Evolutionary conservation across 2,888 invertebrate genomes (phyloP), one percentile per base, ranked within the genome.

Genomic region (Sesia bembeciformis): DNA sequence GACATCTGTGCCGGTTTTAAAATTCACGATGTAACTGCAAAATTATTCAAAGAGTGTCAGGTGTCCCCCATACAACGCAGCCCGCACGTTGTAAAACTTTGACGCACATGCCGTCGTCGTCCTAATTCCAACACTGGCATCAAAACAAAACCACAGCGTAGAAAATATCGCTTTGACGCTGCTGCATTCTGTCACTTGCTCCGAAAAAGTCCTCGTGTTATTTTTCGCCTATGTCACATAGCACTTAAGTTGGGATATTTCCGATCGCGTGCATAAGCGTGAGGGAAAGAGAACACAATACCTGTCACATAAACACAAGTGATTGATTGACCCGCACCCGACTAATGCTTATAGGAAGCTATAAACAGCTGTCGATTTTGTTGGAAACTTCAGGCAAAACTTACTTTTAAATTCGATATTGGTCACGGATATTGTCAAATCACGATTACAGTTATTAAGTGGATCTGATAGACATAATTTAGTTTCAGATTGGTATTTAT

Each of bases 281-380:
- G 62, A 57, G 70, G 62, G 76, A 79, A 71, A 68, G 78, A 77
- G 79, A 78, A 63, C 65, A 76, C 74, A 74, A 74, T 77, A 78
- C 73, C 77, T 81, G 86, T 85, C 84, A 84, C 84, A 85, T 86
- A 86, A 86, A 84, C 78, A 80, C 74, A 60, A 67, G 79, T 86
- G 87, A 88, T 88, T 84, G 87, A 88, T 88, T 81, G 84, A 76
- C 84, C 85, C 83, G 82, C 84, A 86, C 78, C 73, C 79, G 64
- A 75, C 81, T 81, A 81, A 83, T 84, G 84, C 71, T 76, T 70
- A 76, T 78, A 81, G 81, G 82, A 83, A 84, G 77, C 78, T 72
- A 83, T 86, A 84, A 86, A 85, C 86, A 87, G 84, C 84, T 85
- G 87, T 70, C 74, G 66, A 74, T 74, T 70, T 70, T 68, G 70